phyloP scores from a whole-genome alignment of 1,140 invertebrate genomes.

The Drosophila biarmipes region DNA sequence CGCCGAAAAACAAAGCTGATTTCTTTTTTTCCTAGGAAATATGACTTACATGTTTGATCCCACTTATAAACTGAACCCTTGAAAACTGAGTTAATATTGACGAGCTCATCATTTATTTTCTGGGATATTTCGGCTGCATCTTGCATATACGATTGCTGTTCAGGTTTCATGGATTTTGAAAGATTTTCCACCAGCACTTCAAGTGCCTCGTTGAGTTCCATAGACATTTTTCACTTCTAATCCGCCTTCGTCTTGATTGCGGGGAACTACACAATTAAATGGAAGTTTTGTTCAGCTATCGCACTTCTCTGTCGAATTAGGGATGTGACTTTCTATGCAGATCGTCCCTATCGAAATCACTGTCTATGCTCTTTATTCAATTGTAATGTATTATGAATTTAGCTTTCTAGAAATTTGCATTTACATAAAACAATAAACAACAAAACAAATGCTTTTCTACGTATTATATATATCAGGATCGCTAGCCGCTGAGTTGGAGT shows the following conservation, averaged over 20 bases:
- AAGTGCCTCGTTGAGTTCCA: conserved; percentile 2
- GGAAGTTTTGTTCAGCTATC: no score
- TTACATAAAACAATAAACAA: no score
- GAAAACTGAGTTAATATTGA: conserved; percentile 12
- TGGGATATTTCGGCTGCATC: conserved; percentile 6
- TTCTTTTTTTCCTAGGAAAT: neutral
- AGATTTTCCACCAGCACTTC: neutral
- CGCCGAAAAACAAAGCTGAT: neutral
- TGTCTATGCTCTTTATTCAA: no score
- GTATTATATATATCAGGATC: no score
- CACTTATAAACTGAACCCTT: neutral
- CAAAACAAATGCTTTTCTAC: no score
- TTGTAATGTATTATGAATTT: no score
- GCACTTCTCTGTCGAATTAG: neutral
- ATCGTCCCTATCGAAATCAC: neutral
- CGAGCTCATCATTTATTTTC: conserved; percentile 4
- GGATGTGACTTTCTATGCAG: neutral
- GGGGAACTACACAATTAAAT: neutral
- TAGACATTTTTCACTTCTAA: neutral
- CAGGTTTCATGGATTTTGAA: neutral
- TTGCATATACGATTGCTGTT: neutral
- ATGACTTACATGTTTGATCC: conserved; percentile 9
- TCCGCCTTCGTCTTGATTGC: neutral
- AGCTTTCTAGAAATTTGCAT: no score
- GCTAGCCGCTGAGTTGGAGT: no score